Percentiles rank a stretch among this genome's conserved stretches.
Evolutionary conservation across 2,888 invertebrate species (phyloP).

Genomic region (Troides helena): DNA sequence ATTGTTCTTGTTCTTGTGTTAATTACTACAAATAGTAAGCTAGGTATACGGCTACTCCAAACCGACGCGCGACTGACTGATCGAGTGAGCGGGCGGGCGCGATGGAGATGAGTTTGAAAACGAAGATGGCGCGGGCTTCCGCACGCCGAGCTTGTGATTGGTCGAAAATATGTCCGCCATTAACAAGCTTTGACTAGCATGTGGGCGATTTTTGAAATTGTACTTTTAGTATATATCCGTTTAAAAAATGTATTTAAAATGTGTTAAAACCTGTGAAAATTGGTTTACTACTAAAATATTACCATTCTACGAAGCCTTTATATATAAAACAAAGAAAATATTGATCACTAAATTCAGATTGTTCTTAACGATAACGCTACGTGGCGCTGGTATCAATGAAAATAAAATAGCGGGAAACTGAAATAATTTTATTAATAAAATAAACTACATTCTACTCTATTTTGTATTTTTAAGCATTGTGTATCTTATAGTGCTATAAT

Average conservation of each 20-base stretch:
- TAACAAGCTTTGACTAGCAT: conserved; percentile 63
- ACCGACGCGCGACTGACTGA: conserved; percentile 86
- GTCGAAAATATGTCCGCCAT: conserved; percentile 59
- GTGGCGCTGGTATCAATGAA: conserved; percentile 39
- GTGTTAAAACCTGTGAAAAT: conserved; percentile 27
- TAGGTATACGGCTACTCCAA: conserved; percentile 78
- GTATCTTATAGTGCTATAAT: no score
- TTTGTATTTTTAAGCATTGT: no score
- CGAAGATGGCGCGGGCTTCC: conserved; percentile 88
- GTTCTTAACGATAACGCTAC: conserved; percentile 48
- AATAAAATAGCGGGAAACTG: conserved; percentile 59
- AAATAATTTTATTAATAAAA: conserved; percentile 35
- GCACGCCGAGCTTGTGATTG: conserved; percentile 63
- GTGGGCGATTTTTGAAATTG: conserved; percentile 46
- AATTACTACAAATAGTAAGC: conserved; percentile 63
- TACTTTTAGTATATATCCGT: neutral
- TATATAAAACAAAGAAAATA: conserved; percentile 26
- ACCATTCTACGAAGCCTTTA: neutral
- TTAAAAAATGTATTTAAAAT: conserved; percentile 36
- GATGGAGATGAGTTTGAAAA: conserved; percentile 86
- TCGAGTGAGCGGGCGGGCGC: conserved; percentile 79
- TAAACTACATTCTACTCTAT: neutral
- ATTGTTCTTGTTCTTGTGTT: conserved; percentile 72
- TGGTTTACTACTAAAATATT: neutral
- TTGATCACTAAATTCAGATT: conserved; percentile 32